Conservation (phyloP, 2,888 invertebrate genomes). For the Ochropleura plecta region DNA sequence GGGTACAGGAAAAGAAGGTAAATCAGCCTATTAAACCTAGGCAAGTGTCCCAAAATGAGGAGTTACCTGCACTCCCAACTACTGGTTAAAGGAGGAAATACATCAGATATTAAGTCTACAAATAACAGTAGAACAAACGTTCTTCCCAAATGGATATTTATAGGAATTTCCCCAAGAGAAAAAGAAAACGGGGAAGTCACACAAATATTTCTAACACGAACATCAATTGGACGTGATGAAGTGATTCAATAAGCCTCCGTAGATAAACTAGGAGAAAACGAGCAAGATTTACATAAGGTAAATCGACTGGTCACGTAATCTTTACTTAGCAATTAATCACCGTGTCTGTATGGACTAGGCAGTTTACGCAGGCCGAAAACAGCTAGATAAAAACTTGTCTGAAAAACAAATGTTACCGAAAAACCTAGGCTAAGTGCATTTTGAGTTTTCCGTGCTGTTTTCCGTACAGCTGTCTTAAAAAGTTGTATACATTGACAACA, state of each 20-base stretch:
- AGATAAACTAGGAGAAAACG: neutral
- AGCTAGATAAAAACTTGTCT: neutral
- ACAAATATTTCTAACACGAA: neutral
- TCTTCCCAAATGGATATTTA: no score
- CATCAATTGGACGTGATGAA: neutral
- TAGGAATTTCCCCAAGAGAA: neutral
- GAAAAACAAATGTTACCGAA: neutral
- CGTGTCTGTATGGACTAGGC: neutral
- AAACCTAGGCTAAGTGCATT: neutral
- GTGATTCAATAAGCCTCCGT: neutral
- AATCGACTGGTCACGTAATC: neutral
- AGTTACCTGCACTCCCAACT: neutral
- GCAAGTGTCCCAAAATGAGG: no score
- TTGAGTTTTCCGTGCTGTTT: neutral
- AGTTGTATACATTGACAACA: neutral
- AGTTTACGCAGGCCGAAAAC: neutral
- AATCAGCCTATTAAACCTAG: no score
- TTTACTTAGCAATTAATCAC: neutral
- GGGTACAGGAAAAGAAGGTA: no score
- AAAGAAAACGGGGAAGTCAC: neutral
- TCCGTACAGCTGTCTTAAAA: neutral
- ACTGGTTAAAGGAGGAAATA: neutral
- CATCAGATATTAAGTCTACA: neutral
- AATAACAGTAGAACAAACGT: neutral
- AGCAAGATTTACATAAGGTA: slow-evolving; percentile 17